phyloP scores from a whole-genome alignment of 2,113 vertebrate genomes.

The Nothocercus julius region DNA sequence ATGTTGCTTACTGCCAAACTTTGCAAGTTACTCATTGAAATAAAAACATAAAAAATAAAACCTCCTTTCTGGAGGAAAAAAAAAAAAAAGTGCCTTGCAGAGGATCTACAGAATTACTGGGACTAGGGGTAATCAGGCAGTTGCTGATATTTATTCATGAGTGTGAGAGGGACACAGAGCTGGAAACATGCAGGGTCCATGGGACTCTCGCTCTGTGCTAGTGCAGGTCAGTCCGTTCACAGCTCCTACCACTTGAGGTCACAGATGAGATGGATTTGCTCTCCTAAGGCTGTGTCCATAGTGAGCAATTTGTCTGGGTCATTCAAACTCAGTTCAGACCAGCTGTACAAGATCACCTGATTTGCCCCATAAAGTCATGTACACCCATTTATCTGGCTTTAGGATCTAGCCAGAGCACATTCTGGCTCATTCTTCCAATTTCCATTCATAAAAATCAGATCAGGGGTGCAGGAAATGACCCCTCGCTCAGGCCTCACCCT shows the following conservation, averaged over 20 bases:
- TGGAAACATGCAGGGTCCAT: neutral
- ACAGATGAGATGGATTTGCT: neutral
- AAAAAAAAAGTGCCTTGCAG: neutral
- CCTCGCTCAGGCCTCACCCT: neutral
- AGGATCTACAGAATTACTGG: neutral
- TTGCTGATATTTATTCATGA: neutral
- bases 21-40: neutral
- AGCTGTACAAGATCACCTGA: rapidly evolving
- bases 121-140: neutral
- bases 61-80: neutral
- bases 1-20: neutral
- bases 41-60: neutral
- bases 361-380: neutral
- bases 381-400: neutral
- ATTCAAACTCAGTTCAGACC: neutral
- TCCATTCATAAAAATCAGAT: neutral
- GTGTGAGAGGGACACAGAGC: neutral
- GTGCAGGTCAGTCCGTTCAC: neutral
- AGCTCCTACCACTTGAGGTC: neutral
- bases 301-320: neutral
- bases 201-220: neutral
- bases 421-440: neutral
- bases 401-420: neutral
- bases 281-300: neutral
- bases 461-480: neutral